Evolutionary conservation across 1,140 invertebrate genomes (phyloP), one percentile per base, ranked within the genome.

Genomic region (Procambarus clarkii): DNA sequence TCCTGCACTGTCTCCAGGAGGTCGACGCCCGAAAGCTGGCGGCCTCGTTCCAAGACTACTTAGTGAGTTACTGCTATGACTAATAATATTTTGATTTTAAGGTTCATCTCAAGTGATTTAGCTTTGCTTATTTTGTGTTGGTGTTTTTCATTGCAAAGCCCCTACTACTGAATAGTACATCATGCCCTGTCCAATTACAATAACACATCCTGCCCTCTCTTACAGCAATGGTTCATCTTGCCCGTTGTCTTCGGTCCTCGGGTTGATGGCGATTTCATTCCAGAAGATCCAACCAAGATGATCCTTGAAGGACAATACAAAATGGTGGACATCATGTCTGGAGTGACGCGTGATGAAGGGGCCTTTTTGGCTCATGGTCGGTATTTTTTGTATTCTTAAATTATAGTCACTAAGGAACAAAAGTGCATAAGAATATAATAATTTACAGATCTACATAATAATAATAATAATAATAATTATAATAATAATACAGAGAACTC

Each of bases 181-280:
- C 34, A 34, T 34, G 34, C 2, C 50, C 50, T 54, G 50, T 54
- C 34, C 34, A 54, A 3, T 13, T 54, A 0, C 60, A 1, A 5
- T 21, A 64, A 11, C 18, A 18, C 18, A 4, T 2, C 18, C 60
- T 64, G 18, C 18, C 21, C 15, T 64, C 4, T 60, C 21, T 60
- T 24, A 0, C 58, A 83, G 81, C n/a, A 69, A 69, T 83, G 81
- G 81, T 83, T 45, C 18, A 11, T 69, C 34, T 3, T n/a, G 8
- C 78, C 86, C 46, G 0, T 79, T 18, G 46, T 58, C 48, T 69
- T 69, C 24, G 3, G 2, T 46, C 24, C 81, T 60, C 60, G 81
- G 60, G 81, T 83, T 3, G 81, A 83, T 45, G 60, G 60, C 2
- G 86, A 88, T 64, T 88, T n/a, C 80, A 45, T 88, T 76, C 86